Conservation (phyloP, 2,888 invertebrate species). For the Lissonota sp. region DNA sequence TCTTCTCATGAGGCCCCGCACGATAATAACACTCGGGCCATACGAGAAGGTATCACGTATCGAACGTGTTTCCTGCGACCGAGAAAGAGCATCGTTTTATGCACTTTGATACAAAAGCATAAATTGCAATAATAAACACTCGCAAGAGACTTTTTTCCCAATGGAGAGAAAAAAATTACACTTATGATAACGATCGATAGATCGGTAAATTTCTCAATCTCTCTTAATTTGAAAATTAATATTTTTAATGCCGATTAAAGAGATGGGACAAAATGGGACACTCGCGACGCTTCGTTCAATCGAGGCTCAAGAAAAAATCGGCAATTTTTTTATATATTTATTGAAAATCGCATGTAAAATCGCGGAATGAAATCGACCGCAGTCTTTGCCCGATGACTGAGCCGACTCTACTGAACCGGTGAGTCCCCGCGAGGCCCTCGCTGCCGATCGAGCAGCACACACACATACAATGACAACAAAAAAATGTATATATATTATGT, state of each 20-base stretch:
- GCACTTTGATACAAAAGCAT: not conserved
- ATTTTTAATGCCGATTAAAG: not conserved
- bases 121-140: not conserved
- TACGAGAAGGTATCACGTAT: slow-evolving; percentile 52
- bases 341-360: slow-evolving; percentile 9
- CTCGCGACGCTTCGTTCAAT: not conserved
- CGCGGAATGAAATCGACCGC: slow-evolving; percentile 42
- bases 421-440: slow-evolving; percentile 66
- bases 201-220: too few species aligned
- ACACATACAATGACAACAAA: slow-evolving; percentile 30
- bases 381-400: slow-evolving; percentile 80
- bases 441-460: slow-evolving; percentile 49
- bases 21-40: slow-evolving; percentile 37
- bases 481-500: not conserved
- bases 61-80: slow-evolving; percentile 57
- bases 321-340: not conserved
- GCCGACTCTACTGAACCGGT: slow-evolving; percentile 81
- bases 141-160: not conserved
- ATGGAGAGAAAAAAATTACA: too few species aligned
- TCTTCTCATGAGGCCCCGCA: slow-evolving; percentile 35
- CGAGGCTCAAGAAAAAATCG: not conserved
- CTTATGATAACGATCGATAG: not conserved
- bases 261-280: not conserved
- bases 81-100: slow-evolving; percentile 33
- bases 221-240: too few species aligned